Evolutionary conservation across 1,140 invertebrate species (phyloP).

Genomic region (Drosophila rhopaloa): DNA sequence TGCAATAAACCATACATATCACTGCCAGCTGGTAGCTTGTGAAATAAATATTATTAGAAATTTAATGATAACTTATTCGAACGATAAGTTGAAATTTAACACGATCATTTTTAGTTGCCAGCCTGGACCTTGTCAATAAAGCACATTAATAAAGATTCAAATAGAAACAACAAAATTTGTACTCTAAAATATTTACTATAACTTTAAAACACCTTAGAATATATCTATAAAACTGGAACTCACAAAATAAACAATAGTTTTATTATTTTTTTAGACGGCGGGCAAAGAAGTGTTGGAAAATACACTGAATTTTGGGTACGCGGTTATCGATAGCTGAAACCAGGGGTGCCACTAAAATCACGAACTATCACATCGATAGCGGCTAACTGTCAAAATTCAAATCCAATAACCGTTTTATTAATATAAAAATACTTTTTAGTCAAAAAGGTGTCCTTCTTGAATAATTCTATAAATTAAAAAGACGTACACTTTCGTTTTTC

Average conservation of each 20-base stretch:
- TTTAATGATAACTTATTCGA: neutral
- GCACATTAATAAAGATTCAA: too few relatives aligned
- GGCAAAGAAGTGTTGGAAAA: slow-evolving; percentile 1
- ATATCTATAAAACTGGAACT: neutral
- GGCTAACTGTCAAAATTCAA: neutral
- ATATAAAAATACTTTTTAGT: neutral
- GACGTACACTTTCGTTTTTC: slow-evolving; percentile 25
- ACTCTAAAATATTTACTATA: neutral
- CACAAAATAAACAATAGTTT: neutral
- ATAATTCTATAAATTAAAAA: neutral
- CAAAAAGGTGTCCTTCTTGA: too few relatives aligned
- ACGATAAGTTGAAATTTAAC: neutral
- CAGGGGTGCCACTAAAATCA: neutral
- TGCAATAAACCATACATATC: neutral
- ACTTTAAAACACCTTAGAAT: neutral
- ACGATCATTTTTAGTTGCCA: neutral
- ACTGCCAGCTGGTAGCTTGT: neutral
- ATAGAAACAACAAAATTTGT: neutral
- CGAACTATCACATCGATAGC: neutral
- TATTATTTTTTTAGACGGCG: slow-evolving; percentile 2
- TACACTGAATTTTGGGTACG: too few relatives aligned
- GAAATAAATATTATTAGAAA: neutral
- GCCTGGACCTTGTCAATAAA: neutral
- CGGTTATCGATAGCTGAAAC: neutral
- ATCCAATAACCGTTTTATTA: neutral